Percentiles rank a stretch among this genome's conserved stretches.
Evolutionary conservation across 1,140 invertebrate genomes (phyloP).

Genomic region (Neocloeon triangulifer): DNA sequence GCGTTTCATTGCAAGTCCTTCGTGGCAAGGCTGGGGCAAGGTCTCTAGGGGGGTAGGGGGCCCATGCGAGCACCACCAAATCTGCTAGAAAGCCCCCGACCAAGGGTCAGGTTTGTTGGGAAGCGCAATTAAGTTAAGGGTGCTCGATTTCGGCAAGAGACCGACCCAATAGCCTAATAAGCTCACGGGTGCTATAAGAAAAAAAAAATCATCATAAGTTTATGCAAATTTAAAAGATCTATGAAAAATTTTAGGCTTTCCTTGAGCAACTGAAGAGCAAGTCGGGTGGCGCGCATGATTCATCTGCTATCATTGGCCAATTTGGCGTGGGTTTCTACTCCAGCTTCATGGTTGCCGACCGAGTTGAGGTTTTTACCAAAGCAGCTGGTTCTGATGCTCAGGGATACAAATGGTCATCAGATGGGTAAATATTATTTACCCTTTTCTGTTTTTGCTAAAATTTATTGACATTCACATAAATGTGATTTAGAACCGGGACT

Average conservation of each 20-base stretch:
- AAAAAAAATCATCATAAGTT: too few species aligned
- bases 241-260: slow-evolving; percentile 47
- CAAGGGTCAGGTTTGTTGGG: too few species aligned
- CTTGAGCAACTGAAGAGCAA: slow-evolving; percentile 61
- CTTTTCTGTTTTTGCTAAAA: not conserved
- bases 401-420: slow-evolving; percentile 68
- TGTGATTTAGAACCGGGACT: slow-evolving; percentile 39
- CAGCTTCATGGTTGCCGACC: slow-evolving; percentile 88
- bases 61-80: too few species aligned
- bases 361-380: slow-evolving; percentile 75
- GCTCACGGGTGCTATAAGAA: too few species aligned
- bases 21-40: too few species aligned
- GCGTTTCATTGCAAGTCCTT: too few species aligned
- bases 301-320: slow-evolving; percentile 81
- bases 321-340: slow-evolving; percentile 98
- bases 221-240: not conserved
- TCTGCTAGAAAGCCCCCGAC: too few species aligned
- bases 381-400: slow-evolving; percentile 30
- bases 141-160: too few species aligned
- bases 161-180: too few species aligned
- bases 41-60: too few species aligned
- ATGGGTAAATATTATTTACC: slow-evolving; percentile 38
- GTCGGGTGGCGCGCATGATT: slow-evolving; percentile 28
- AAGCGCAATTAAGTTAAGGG: too few species aligned
- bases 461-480: not conserved